These are phyloP conservation scores for Scaptomyza montana DNA, from an alignment of 1,140 invertebrate genomes.

Conservation along the genomic window DNA sequence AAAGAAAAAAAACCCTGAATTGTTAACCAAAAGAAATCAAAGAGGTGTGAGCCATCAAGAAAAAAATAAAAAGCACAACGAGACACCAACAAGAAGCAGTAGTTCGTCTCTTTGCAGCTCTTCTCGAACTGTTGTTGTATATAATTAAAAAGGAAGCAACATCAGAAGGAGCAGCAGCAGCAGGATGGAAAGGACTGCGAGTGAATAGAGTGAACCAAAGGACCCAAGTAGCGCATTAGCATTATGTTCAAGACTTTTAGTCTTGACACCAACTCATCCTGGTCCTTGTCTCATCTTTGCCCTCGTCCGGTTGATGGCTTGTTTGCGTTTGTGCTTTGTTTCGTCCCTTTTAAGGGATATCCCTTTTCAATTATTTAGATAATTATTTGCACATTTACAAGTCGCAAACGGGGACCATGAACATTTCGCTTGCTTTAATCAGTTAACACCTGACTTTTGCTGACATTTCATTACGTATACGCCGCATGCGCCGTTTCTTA, in stretches of 20 bases:
- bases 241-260: constrained; percentile 27
- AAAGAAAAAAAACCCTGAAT: constrained; percentile 9
- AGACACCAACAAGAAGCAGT: not conserved
- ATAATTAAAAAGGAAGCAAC: constrained; percentile 75
- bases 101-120: constrained; percentile 3
- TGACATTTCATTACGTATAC: constrained; percentile 61
- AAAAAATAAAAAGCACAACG: constrained; percentile 9
- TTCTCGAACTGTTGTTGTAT: constrained; percentile 55
- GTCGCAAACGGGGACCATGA: constrained; percentile 3
- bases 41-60: constrained; percentile 41
- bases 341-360: constrained; percentile 39
- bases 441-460: constrained; percentile 55
- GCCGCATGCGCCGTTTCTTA: constrained; percentile 44
- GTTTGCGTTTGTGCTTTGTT: constrained; percentile 22
- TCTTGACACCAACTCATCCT: not conserved
- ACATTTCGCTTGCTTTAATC: constrained; percentile 25
- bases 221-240: constrained; percentile 21
- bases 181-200: constrained; percentile 17
- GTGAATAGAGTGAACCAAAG: constrained; percentile 1
- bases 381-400: constrained; percentile 75
- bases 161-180: constrained; percentile 20
- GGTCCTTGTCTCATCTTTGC: constrained; percentile 4
- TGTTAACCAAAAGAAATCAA: constrained; percentile 53
- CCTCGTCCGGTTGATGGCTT: constrained; percentile 4
- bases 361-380: constrained; percentile 80